Percentiles rank a stretch among this genome's conserved stretches.
Conservation (phyloP, 2,888 invertebrate genomes). For the Orchesellides sinensis region DNA sequence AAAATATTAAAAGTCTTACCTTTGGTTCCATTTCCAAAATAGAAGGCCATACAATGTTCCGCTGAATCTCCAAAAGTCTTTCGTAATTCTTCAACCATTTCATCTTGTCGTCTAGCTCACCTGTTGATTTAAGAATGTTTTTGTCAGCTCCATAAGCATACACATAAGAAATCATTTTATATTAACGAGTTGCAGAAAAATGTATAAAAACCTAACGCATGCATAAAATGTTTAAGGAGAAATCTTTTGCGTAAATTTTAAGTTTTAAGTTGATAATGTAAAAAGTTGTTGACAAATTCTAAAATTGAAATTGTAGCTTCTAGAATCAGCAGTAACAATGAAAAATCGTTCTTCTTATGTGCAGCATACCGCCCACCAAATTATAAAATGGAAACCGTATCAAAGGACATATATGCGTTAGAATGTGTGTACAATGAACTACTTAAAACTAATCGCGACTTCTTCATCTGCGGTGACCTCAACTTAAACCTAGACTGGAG, state of each 20-base stretch:
- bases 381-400: not conserved
- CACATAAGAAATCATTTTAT: not conserved
- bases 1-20: conserved; percentile 77
- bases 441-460: not conserved
- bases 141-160: not conserved
- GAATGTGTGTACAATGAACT: not conserved
- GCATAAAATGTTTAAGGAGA: too few species aligned
- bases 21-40: conserved; percentile 81
- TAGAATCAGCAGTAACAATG: not conserved
- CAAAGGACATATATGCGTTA: not conserved
- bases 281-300: too few species aligned
- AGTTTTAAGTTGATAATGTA: too few species aligned
- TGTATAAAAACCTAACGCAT: too few species aligned
- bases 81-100: conserved; percentile 83
- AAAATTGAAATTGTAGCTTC: not conserved
- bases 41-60: conserved; percentile 82
- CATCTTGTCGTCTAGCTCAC: conserved; percentile 82
- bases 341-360: not conserved
- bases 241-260: too few species aligned
- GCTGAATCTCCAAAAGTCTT: conserved; percentile 81
- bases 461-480: not conserved
- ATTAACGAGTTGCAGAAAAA: too few species aligned
- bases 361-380: not conserved
- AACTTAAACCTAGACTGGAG: not conserved
- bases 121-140: conserved; percentile 76